These are phyloP conservation scores for Microcebus tavaratra DNA, from an alignment of 2,113 vertebrate species.

Conservation along the genomic window DNA sequence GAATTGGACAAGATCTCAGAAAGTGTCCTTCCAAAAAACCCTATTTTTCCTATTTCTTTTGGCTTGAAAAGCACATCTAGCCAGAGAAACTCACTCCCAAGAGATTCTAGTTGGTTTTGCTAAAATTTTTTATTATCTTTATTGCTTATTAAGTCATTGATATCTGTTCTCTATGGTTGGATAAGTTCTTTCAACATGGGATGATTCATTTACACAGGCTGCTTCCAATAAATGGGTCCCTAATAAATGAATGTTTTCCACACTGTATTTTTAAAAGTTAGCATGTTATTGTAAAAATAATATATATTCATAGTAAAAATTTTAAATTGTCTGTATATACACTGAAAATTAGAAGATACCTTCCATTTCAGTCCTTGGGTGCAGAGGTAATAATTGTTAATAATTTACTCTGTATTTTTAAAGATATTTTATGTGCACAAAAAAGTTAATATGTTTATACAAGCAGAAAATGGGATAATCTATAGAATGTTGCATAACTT, in stretches of 20 bases:
- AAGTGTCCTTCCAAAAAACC: background rate
- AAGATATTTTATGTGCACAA: background rate
- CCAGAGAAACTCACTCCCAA: background rate
- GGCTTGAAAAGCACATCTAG: conserved; percentile 38
- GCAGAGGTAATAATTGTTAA: background rate
- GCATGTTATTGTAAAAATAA: conserved; percentile 14
- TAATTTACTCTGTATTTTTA: background rate
- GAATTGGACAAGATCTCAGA: background rate
- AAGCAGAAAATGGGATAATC: background rate
- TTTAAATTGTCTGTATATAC: background rate
- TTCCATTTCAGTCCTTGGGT: background rate
- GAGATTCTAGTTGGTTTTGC: background rate
- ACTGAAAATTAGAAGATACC: background rate
- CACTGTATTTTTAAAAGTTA: background rate
- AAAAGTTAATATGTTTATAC: background rate
- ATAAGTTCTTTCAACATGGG: background rate
- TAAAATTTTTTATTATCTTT: conserved; percentile 3
- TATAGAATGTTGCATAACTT: background rate
- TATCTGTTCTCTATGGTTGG: background rate
- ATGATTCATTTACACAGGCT: background rate
- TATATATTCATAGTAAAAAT: background rate
- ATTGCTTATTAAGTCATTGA: conserved; percentile 5
- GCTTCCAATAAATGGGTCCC: background rate
- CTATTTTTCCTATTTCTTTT: background rate
- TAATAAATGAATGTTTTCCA: conserved; percentile 12